Evolutionary conservation across 2,888 invertebrate genomes (phyloP), one percentile per base, ranked within the genome.

Genomic region (Kryphioiulus occultus): DNA sequence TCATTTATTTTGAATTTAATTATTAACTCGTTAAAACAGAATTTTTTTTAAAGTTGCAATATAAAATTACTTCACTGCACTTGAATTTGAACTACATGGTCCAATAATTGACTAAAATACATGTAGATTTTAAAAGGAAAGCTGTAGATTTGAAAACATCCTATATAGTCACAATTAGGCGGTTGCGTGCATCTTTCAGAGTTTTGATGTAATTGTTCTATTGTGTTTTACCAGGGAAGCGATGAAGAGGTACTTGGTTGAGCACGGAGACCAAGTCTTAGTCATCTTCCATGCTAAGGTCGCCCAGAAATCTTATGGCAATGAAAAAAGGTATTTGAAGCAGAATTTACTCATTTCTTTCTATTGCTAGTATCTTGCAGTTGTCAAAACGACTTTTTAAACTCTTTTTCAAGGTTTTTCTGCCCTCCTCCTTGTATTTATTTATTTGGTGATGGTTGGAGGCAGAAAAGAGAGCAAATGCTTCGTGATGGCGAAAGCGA

Each of bases 361-460:
- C 9, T 35, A n/a, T 35, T 2, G 35, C 7, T 35, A 35, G n/a
- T 84, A 35, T 15, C 35, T 10, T n/a, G n/a, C 15, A 78, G 35
- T 32, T 68, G 22, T 86, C 32, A 78, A 22, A 68, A 32, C 84
- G 39, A 59, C 17, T 47, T 42, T 44, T 84, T 26, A 30, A 84
- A 84, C 84, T 35, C 7, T 35, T 0, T 42, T 90, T 90, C 17
- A 89, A 93, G 93, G 89, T 99, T 99, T 93, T 99, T 99, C 93
- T 99, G 99, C 91, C 99, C 99, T 0, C 99, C 99, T 0, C 99
- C 99, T 0, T 99, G 99, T 92, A 98, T 99, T 91, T 99, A 99
- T 92, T 93, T 99, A 89, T 97, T 97, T 91, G 99, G 99, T n/a
- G 98, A 97, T 90, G 99, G 99, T 19, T 99, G 99, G 99, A 94